phyloP scores from a whole-genome alignment of 1,140 invertebrate genomes.

The Dufourea novaeangliae region DNA sequence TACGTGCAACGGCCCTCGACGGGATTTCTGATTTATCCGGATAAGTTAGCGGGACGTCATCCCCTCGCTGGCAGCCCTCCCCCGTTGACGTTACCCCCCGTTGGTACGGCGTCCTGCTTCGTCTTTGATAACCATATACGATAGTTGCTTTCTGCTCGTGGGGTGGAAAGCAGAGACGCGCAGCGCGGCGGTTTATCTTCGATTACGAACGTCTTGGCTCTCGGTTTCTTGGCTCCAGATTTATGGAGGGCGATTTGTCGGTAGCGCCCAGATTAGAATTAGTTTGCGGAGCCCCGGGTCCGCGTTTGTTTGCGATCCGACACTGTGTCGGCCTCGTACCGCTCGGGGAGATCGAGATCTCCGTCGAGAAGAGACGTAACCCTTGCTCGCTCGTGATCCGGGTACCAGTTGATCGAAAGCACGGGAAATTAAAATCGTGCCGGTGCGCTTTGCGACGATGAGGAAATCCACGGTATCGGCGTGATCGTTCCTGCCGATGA shows the following conservation, averaged over 20 bases:
- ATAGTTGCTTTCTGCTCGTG: conserved; percentile 64
- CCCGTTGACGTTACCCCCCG: conserved; percentile 56
- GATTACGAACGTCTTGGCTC: conserved; percentile 74
- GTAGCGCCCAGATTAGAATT: conserved; percentile 78
- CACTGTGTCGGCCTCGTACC: conserved; percentile 49
- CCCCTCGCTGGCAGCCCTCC: conserved; percentile 54
- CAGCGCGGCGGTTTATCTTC: conserved; percentile 74
- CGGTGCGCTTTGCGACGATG: not conserved
- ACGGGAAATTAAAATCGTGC: conserved; percentile 38
- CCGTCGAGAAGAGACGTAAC: conserved; percentile 28
- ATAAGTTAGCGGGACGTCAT: conserved; percentile 68
- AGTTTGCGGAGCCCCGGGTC: conserved; percentile 71
- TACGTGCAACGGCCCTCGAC: conserved; percentile 56
- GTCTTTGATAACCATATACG: conserved; percentile 67
- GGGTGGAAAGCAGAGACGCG: conserved; percentile 36
- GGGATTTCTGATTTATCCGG: conserved; percentile 71
- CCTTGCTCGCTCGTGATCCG: conserved; percentile 25
- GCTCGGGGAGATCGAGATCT: conserved; percentile 61
- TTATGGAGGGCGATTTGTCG: conserved; percentile 81
- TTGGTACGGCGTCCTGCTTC: conserved; percentile 54
- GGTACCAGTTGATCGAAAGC: conserved; percentile 10
- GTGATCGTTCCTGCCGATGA: not conserved
- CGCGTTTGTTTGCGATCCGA: conserved; percentile 70
- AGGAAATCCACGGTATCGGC: conserved; percentile 5
- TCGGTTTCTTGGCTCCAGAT: conserved; percentile 73